A percentile compares a stretch with the other conserved stretches of the same genome.
Evolutionary conservation across 2,113 vertebrate genomes (phyloP).

Genomic region (Cololabis saira): DNA sequence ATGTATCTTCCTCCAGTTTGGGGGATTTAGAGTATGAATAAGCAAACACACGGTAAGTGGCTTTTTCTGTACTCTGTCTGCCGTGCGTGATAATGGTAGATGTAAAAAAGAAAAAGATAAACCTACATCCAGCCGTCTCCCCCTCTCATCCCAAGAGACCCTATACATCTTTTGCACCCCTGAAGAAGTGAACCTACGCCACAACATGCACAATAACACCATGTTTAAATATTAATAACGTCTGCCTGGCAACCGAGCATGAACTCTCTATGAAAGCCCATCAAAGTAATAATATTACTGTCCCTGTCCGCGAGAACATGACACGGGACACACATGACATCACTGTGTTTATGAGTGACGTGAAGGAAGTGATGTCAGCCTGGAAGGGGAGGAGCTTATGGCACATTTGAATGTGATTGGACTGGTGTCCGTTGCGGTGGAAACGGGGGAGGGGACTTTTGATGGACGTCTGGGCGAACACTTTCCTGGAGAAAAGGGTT

Average conservation of each 20-base stretch:
- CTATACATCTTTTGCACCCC: constrained; percentile 25
- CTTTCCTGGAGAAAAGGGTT: too few species aligned
- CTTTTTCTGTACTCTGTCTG: constrained; percentile 70
- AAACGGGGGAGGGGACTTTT: too few species aligned
- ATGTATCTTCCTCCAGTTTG: constrained; percentile 3
- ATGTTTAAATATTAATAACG: constrained; percentile 80
- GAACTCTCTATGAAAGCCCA: constrained; percentile 12
- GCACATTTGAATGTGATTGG: too few species aligned
- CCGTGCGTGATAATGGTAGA: constrained; percentile 34
- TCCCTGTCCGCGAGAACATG: too few species aligned
- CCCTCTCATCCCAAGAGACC: constrained; percentile 46
- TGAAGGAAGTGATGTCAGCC: too few species aligned
- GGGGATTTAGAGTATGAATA: constrained; percentile 59
- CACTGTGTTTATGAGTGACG: too few species aligned
- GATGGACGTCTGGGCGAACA: too few species aligned
- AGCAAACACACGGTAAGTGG: constrained; percentile 66
- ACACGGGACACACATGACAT: too few species aligned
- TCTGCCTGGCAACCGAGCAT: constrained; percentile 77
- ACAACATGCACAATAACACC: constrained; percentile 51
- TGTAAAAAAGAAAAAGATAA: constrained; percentile 6
- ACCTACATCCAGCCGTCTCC: constrained; percentile 24
- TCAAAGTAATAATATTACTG: too few species aligned
- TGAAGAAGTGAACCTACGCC: constrained; percentile 61
- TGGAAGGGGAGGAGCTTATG: too few species aligned
- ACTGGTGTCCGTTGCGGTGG: too few species aligned